These are phyloP conservation scores for Charanyca ferruginea DNA, from an alignment of 2,888 invertebrate species.

Conservation along the genomic window DNA sequence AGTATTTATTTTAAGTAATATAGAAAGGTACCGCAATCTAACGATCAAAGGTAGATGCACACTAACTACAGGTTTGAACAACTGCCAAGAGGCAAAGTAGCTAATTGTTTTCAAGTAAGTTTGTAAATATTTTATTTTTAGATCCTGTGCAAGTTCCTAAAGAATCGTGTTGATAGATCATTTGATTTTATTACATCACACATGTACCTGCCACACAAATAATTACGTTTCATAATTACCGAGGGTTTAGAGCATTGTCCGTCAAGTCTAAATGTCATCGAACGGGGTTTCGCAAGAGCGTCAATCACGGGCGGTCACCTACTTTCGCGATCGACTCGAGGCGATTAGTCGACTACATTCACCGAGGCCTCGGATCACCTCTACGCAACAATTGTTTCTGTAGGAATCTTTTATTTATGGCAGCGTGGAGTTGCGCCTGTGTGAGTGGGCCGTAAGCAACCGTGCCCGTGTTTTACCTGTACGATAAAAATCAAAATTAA, in stretches of 20 bases:
- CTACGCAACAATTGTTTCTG: slow-evolving; percentile 91
- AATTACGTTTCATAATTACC: slow-evolving; percentile 84
- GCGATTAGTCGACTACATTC: slow-evolving; percentile 90
- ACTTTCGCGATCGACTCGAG: slow-evolving; percentile 90
- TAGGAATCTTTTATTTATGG: slow-evolving; percentile 91
- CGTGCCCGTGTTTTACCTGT: slow-evolving; percentile 90
- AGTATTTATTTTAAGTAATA: slow-evolving; percentile 6
- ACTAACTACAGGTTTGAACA: neutral
- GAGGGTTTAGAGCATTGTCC: slow-evolving; percentile 85
- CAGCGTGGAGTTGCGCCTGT: slow-evolving; percentile 81
- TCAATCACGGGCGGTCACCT: slow-evolving; percentile 91
- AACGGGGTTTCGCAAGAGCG: slow-evolving; percentile 89
- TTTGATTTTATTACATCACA: slow-evolving; percentile 45
- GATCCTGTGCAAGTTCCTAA: neutral
- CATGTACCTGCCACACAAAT: slow-evolving; percentile 62
- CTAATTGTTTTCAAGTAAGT: neutral
- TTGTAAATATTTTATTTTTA: slow-evolving; percentile 6
- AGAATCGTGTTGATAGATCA: slow-evolving; percentile 23
- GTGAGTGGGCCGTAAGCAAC: slow-evolving; percentile 84
- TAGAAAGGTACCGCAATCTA: neutral
- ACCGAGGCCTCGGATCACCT: slow-evolving; percentile 89
- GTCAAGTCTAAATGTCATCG: slow-evolving; percentile 90
- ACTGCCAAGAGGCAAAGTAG: neutral
- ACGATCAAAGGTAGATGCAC: neutral
- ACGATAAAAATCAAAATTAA: slow-evolving; percentile 59